Conservation (phyloP, 2,888 invertebrate genomes). For the Drosophila kambysellisi region DNA sequence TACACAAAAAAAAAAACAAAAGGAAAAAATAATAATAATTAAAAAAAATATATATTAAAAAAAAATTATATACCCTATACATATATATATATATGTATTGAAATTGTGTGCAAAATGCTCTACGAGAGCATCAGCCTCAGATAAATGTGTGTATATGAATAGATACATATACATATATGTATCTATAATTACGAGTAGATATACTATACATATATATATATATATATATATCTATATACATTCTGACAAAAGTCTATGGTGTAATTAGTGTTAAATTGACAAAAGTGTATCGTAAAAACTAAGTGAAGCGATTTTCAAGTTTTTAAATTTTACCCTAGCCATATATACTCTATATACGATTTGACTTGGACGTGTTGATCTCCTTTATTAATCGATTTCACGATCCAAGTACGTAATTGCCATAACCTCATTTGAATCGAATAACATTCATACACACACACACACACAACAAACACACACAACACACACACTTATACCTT, state of each 20-base stretch:
- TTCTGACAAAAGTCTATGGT: constrained; percentile 16
- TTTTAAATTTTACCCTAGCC: constrained; percentile 20
- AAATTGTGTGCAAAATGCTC: constrained; percentile 51
- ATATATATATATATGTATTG: constrained; percentile 17
- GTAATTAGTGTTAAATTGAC: constrained; percentile 38
- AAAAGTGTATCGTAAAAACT: constrained; percentile 28
- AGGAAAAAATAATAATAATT: constrained; percentile 2
- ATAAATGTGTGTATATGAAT: constrained; percentile 4
- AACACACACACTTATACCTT: constrained; percentile 38
- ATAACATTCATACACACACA: constrained; percentile 27
- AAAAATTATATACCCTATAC: constrained; percentile 35
- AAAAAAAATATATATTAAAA: constrained; percentile 2
- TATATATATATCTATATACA: constrained; percentile 2
- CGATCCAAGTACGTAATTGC: constrained; percentile 42
- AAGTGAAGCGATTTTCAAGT: constrained; percentile 19
- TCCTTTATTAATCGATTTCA: constrained; percentile 13
- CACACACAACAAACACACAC: not conserved
- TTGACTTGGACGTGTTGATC: constrained; percentile 20
- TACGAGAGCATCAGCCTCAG: constrained; percentile 60
- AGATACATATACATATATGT: constrained; percentile 25
- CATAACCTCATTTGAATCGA: constrained; percentile 52
- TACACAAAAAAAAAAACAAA: constrained; percentile 23
- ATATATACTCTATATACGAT: constrained; percentile 11
- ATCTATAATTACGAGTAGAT: constrained; percentile 6
- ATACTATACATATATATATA: constrained; percentile 8